phyloP scores from a whole-genome alignment of 2,888 invertebrate genomes.

The Tetranychus piercei region DNA sequence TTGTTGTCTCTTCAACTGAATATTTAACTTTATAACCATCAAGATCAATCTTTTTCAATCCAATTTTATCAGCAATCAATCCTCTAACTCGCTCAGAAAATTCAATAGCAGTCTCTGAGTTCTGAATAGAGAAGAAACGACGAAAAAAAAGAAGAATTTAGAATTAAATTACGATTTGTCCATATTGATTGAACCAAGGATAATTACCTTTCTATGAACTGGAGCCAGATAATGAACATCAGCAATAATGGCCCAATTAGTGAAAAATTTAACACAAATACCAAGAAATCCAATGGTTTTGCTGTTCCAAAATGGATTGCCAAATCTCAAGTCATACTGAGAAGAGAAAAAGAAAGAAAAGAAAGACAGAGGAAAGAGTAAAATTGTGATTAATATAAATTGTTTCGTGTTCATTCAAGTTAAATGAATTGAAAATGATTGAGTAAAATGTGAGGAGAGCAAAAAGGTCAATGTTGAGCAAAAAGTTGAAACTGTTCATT shows the following conservation, averaged over 20 bases:
- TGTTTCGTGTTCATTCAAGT: neutral
- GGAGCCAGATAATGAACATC: neutral
- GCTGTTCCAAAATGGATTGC: constrained; percentile 1
- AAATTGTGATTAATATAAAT: neutral
- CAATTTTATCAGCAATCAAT: constrained; percentile 3
- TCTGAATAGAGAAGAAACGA: neutral
- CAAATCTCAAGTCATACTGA: constrained; percentile 5
- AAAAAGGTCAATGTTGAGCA: too few species aligned
- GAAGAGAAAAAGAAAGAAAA: neutral
- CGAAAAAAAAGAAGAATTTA: neutral
- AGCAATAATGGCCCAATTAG: neutral
- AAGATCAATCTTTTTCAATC: constrained; percentile 1
- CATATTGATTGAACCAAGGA: neutral
- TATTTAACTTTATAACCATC: constrained; percentile 5
- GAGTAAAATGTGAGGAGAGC: too few species aligned
- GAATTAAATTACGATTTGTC: neutral
- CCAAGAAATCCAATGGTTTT: neutral
- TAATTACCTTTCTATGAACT: neutral
- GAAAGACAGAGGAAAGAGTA: neutral
- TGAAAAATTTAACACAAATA: neutral
- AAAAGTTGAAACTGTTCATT: neutral
- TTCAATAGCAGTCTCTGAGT: neutral
- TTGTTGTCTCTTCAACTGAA: neutral
- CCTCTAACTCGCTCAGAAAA: neutral
- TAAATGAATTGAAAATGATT: too few species aligned